Evolutionary conservation across 2,113 vertebrate species (phyloP).

Genomic region (Poeciliopsis turrubarensis): DNA sequence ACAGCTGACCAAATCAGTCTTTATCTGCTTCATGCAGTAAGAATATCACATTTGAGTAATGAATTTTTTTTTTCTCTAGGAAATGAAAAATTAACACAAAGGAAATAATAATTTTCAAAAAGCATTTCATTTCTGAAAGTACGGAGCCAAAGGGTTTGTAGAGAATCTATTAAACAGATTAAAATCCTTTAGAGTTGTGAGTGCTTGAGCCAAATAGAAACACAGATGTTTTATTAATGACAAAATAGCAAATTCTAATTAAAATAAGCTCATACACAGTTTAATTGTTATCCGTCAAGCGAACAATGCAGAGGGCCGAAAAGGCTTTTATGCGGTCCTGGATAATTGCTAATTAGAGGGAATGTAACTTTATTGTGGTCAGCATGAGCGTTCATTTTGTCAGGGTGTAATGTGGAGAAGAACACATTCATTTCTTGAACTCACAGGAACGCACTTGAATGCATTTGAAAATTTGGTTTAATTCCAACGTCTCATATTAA

Average conservation of each 20-base stretch:
- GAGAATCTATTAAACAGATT: not conserved
- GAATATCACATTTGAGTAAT: not conserved
- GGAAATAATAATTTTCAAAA: not conserved
- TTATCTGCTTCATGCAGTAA: conserved; percentile 11
- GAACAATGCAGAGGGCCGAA: too few relatives aligned
- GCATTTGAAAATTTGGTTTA: too few relatives aligned
- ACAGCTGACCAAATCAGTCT: conserved; percentile 56
- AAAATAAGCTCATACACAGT: not conserved
- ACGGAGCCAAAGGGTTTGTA: not conserved
- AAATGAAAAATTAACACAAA: not conserved
- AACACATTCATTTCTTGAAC: too few relatives aligned
- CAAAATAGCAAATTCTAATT: not conserved
- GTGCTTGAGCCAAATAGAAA: not conserved
- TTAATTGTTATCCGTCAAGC: too few relatives aligned
- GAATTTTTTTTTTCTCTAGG: not conserved
- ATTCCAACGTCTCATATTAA: too few relatives aligned
- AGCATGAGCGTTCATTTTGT: too few relatives aligned
- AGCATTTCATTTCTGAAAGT: not conserved
- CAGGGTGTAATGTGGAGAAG: too few relatives aligned
- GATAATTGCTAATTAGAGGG: too few relatives aligned
- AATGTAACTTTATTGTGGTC: too few relatives aligned
- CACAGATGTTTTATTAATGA: not conserved
- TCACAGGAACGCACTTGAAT: too few relatives aligned
- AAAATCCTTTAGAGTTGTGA: not conserved
- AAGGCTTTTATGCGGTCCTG: too few relatives aligned